Conservation (phyloP, 2,797 vertebrate genomes). For the Glossophaga mutica region DNA sequence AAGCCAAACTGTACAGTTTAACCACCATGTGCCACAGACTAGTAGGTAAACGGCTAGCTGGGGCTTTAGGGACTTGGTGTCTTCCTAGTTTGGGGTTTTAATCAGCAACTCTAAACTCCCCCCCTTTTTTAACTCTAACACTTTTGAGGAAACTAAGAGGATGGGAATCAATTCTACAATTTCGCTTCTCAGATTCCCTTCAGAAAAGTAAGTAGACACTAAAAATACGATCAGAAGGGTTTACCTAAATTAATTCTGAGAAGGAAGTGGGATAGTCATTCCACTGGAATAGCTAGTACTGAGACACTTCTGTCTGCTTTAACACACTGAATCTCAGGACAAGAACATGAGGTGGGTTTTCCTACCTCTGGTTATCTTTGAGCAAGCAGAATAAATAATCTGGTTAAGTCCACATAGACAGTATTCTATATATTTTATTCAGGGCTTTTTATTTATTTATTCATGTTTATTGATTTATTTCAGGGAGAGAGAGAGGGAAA, state of each 20-base stretch:
- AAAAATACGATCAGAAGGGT: background rate
- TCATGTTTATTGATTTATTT: background rate
- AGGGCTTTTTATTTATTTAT: background rate
- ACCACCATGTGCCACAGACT: conserved; percentile 42
- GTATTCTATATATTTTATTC: background rate
- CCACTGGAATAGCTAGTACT: background rate
- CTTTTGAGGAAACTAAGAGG: conserved; percentile 33
- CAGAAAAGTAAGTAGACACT: background rate
- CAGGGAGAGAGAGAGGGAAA: background rate
- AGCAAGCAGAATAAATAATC: background rate
- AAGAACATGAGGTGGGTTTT: background rate
- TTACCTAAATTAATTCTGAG: background rate
- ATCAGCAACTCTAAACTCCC: background rate
- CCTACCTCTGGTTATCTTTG: too few species aligned
- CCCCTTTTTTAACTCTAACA: background rate
- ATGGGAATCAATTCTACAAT: background rate
- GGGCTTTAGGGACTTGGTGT: background rate
- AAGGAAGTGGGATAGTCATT: background rate
- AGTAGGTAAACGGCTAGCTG: conserved; percentile 32
- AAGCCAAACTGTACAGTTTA: conserved; percentile 49
- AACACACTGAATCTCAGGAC: background rate
- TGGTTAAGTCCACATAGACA: background rate
- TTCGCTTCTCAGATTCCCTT: background rate
- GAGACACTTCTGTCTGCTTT: background rate
- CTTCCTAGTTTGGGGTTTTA: conserved; percentile 29